These are phyloP conservation scores for Agriotes lineatus DNA, from an alignment of 2,888 invertebrate species.

Conservation along the genomic window DNA sequence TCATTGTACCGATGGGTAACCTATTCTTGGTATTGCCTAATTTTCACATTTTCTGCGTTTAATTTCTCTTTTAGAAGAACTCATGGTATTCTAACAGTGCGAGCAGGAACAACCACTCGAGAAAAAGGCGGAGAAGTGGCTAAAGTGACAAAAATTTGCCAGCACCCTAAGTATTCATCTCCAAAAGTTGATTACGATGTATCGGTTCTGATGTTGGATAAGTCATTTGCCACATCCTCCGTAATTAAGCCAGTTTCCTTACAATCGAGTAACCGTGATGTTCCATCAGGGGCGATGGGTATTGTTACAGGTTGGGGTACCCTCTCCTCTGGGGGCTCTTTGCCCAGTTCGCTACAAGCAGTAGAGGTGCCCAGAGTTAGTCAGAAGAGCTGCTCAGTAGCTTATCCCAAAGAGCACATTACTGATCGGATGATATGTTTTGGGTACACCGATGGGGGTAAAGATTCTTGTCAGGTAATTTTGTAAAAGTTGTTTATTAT, in stretches of 20 bases:
- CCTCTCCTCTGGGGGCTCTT: constrained; percentile 42
- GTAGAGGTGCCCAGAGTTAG: constrained; percentile 54
- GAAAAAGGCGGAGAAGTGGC: not conserved
- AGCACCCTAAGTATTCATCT: constrained; percentile 2
- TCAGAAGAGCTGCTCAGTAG: constrained; percentile 52
- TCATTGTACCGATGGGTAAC: constrained; percentile 14
- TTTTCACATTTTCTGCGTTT: no score
- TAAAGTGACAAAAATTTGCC: not conserved
- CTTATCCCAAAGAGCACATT: not conserved
- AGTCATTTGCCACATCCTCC: not conserved
- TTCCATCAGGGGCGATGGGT: constrained; percentile 1
- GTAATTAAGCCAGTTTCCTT: not conserved
- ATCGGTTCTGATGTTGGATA: not conserved
- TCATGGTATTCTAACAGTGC: no score
- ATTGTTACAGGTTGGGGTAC: constrained; percentile 43
- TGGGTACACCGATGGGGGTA: not conserved
- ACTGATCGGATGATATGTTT: not conserved
- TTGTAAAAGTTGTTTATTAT: no score
- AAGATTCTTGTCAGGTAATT: constrained; percentile 16
- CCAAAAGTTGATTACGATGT: constrained; percentile 19
- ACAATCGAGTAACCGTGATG: not conserved
- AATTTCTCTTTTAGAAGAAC: no score
- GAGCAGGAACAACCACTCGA: not conserved
- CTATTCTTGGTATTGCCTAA: no score
- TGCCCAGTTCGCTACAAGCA: constrained; percentile 55